Evolutionary conservation across 2,113 vertebrate species (phyloP).

Genomic region (Furnarius figulus): DNA sequence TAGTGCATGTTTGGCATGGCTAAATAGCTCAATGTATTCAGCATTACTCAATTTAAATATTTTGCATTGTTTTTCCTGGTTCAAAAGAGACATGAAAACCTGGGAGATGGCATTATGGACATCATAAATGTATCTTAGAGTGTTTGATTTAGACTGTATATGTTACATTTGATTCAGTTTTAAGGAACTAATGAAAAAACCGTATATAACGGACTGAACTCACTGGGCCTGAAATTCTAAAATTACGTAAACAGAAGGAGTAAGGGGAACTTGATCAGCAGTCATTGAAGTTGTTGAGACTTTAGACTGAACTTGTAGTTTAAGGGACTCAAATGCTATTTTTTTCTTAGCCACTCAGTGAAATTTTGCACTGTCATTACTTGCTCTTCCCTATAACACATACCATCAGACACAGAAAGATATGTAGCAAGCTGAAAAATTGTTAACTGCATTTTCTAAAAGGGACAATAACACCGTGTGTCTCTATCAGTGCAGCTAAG

Average conservation of each 20-base stretch:
- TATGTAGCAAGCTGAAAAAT: not conserved
- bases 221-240: not conserved
- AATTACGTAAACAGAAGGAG: not conserved
- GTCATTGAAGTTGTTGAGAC: accelerated
- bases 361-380: not conserved
- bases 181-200: not conserved
- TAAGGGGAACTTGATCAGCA: not conserved
- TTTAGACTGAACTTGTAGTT: not conserved
- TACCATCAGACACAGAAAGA: not conserved
- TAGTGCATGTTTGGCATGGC: not conserved
- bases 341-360: not conserved
- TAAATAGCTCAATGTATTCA: not conserved
- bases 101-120: not conserved
- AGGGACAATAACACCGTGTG: not conserved
- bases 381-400: not conserved
- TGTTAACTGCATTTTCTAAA: not conserved
- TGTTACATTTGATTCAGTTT: not conserved
- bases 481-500: not conserved
- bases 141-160: not conserved
- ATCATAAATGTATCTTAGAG: not conserved
- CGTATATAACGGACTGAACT: not conserved
- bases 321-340: not conserved
- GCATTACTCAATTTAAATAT: not conserved
- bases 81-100: not conserved
- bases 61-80: not conserved